Conservation (phyloP, 2,888 invertebrate species). For the Elegia similella region DNA sequence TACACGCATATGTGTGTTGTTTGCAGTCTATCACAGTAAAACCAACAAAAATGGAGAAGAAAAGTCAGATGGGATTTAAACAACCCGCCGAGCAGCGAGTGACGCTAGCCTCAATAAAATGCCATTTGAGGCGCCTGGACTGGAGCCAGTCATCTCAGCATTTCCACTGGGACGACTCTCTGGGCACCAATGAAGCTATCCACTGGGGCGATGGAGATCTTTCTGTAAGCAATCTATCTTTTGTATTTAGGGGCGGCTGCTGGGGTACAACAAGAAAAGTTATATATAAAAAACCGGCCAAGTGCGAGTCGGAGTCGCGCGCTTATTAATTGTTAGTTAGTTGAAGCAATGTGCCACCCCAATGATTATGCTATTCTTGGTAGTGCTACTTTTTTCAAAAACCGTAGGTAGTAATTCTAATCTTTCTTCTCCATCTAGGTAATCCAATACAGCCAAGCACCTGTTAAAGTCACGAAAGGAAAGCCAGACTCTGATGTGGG, state of each 20-base stretch:
- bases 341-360: no score
- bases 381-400: no score
- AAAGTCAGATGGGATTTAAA: slow-evolving; percentile 41
- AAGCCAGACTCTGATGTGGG: slow-evolving; percentile 48
- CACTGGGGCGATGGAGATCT: slow-evolving; percentile 72
- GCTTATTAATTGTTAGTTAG: no score
- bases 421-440: slow-evolving; percentile 37
- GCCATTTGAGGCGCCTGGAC: slow-evolving; percentile 64
- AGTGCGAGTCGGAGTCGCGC: no score
- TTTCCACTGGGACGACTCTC: slow-evolving; percentile 81
- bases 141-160: slow-evolving; percentile 80
- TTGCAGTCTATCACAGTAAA: slow-evolving; percentile 40
- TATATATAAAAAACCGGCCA: no score
- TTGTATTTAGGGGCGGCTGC: neutral
- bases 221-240: slow-evolving; percentile 44
- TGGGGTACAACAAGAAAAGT: neutral
- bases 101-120: slow-evolving; percentile 71
- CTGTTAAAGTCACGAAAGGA: slow-evolving; percentile 48
- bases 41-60: slow-evolving; percentile 48
- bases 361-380: no score
- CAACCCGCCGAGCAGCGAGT: slow-evolving; percentile 47
- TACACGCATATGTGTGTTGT: no score
- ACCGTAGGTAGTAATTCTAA: neutral
- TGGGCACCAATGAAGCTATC: slow-evolving; percentile 60
- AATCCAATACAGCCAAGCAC: slow-evolving; percentile 53